These are phyloP conservation scores for Phyllostomus discolor DNA, from an alignment of 2,113 vertebrate species.

Conservation along the genomic window DNA sequence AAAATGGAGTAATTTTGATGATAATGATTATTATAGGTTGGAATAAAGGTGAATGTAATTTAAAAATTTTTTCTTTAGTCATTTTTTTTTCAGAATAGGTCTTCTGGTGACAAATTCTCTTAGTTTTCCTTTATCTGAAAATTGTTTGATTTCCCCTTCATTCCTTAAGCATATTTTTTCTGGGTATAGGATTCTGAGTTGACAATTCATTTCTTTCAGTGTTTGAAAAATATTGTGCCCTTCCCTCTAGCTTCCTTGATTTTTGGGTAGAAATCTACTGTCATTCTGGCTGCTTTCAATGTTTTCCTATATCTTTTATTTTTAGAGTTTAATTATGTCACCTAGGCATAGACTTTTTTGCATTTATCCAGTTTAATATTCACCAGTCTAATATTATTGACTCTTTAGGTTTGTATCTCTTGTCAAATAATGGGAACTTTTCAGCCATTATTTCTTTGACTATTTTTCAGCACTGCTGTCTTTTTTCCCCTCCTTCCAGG, in stretches of 20 bases:
- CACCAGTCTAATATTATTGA: not conserved
- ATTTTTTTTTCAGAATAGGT: not conserved
- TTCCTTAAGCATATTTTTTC: not conserved
- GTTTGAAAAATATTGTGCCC: not conserved
- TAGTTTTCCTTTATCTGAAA: not conserved
- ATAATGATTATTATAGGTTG: too few relatives aligned
- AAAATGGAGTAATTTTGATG: too few relatives aligned
- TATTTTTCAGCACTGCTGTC: not conserved
- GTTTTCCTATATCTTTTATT: not conserved
- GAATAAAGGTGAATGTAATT: too few relatives aligned
- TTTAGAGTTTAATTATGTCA: not conserved
- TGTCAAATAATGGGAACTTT: not conserved
- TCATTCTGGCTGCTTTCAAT: not conserved
- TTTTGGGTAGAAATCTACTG: not conserved
- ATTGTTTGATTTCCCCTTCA: not conserved
- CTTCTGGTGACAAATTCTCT: not conserved
- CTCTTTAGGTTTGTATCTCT: not conserved
- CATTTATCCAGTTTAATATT: not conserved
- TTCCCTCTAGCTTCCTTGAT: not conserved
- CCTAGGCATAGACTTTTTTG: not conserved
- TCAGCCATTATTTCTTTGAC: not conserved
- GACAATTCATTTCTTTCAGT: not conserved
- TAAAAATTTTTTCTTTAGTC: too few relatives aligned
- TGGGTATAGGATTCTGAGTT: not conserved
- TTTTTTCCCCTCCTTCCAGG: not conserved